These are phyloP conservation scores for Listronotus oregonensis DNA, from an alignment of 1,140 invertebrate genomes.

Conservation along the genomic window DNA sequence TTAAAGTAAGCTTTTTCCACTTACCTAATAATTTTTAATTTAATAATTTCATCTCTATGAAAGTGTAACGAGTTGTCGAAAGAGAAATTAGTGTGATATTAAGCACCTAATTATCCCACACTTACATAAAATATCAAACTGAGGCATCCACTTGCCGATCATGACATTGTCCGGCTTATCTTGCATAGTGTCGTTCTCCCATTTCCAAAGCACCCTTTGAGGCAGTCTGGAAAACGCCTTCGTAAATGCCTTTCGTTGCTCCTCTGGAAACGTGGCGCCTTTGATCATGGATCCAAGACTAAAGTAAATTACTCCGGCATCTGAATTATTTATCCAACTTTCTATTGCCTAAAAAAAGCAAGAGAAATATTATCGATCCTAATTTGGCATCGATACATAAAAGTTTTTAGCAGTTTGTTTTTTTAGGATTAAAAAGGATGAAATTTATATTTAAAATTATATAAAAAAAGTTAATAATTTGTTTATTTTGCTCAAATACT, in stretches of 20 bases:
- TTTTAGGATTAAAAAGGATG: too few relatives aligned
- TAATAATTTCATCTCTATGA: too few relatives aligned
- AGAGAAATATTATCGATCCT: neutral
- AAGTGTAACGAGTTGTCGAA: too few relatives aligned
- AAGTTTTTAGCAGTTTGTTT: too few relatives aligned
- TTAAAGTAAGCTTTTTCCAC: too few relatives aligned
- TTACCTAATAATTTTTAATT: too few relatives aligned
- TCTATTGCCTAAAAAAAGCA: conserved; percentile 63
- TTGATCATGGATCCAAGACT: conserved; percentile 73
- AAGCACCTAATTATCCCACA: conserved; percentile 11
- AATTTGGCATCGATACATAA: too few relatives aligned
- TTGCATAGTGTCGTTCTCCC: conserved; percentile 64
- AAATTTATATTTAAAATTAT: too few relatives aligned
- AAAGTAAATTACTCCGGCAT: conserved; percentile 66
- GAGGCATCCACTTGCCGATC: conserved; percentile 70
- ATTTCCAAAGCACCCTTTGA: conserved; percentile 74
- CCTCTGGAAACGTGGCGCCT: conserved; percentile 63
- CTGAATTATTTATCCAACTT: conserved; percentile 69
- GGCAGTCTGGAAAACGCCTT: conserved; percentile 64
- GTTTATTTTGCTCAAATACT: too few relatives aligned
- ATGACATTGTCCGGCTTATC: conserved; percentile 69
- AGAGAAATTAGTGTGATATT: too few relatives aligned
- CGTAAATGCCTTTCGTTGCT: conserved; percentile 64
- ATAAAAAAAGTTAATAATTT: too few relatives aligned
- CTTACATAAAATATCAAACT: conserved; percentile 71